Conservation (phyloP, 2,113 vertebrate genomes). For the Mugil cephalus region DNA sequence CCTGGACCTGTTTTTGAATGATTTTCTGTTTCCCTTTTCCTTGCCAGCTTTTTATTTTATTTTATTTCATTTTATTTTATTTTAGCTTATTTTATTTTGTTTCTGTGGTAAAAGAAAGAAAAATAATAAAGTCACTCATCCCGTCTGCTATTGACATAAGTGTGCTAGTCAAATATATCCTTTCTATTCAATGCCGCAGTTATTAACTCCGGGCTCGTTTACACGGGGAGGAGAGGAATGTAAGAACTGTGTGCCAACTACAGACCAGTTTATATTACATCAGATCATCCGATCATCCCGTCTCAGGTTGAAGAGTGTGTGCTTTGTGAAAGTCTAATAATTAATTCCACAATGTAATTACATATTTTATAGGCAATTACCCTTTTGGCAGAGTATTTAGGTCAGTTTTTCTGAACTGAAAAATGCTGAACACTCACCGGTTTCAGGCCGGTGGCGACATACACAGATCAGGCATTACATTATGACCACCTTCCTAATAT, state of each 20-base stretch:
- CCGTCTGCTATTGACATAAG: neutral
- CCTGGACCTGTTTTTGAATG: too few species aligned
- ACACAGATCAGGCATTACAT: too few species aligned
- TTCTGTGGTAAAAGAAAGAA: neutral
- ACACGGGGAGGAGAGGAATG: slow-evolving; percentile 57
- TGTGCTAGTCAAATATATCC: slow-evolving; percentile 24
- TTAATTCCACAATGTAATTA: too few species aligned
- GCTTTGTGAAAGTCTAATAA: too few species aligned
- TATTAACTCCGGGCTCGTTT: slow-evolving; percentile 16
- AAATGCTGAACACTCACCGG: too few species aligned
- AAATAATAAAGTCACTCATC: neutral
- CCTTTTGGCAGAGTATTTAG: too few species aligned
- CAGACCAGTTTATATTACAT: slow-evolving; percentile 1
- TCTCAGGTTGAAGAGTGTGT: too few species aligned
- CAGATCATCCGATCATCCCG: neutral
- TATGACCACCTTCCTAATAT: too few species aligned
- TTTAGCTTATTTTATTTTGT: neutral
- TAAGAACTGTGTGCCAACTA: slow-evolving; percentile 27
- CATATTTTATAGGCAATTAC: too few species aligned
- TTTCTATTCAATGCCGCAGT: slow-evolving; percentile 8
- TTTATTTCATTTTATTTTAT: neutral
- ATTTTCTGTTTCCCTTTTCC: too few species aligned
- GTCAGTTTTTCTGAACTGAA: too few species aligned
- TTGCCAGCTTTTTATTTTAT: neutral
- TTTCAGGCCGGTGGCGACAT: too few species aligned